These are phyloP conservation scores for Glyptemys insculpta DNA, from an alignment of 2,797 vertebrate species.

Conservation along the genomic window DNA sequence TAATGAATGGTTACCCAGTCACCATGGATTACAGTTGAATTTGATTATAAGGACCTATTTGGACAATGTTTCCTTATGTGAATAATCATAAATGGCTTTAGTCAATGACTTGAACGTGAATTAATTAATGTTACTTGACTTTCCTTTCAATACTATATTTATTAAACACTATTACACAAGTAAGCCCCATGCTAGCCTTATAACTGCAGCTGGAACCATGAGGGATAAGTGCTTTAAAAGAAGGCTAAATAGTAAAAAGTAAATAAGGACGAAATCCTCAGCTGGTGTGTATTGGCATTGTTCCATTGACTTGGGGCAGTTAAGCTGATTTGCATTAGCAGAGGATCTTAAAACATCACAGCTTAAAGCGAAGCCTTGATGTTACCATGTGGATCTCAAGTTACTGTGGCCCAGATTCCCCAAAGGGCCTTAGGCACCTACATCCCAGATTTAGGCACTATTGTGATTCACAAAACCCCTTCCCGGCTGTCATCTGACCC, in stretches of 20 bases:
- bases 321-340: background rate
- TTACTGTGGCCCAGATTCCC: background rate
- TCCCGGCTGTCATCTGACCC: no score
- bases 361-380: fast-evolving
- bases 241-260: background rate
- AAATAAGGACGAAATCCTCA: background rate
- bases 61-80: background rate
- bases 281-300: no score
- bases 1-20: background rate
- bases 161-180: background rate
- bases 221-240: background rate
- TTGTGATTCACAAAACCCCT: no score
- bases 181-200: background rate
- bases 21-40: background rate
- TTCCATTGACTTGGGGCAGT: no score
- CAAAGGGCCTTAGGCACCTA: no score
- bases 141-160: background rate
- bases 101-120: background rate
- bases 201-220: background rate
- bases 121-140: background rate
- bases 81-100: background rate
- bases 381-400: background rate
- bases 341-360: background rate
- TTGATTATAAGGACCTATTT: slow-evolving; percentile 12
- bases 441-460: no score